phyloP scores from a whole-genome alignment of 2,797 vertebrate genomes.

The Cetoscarus ocellatus region DNA sequence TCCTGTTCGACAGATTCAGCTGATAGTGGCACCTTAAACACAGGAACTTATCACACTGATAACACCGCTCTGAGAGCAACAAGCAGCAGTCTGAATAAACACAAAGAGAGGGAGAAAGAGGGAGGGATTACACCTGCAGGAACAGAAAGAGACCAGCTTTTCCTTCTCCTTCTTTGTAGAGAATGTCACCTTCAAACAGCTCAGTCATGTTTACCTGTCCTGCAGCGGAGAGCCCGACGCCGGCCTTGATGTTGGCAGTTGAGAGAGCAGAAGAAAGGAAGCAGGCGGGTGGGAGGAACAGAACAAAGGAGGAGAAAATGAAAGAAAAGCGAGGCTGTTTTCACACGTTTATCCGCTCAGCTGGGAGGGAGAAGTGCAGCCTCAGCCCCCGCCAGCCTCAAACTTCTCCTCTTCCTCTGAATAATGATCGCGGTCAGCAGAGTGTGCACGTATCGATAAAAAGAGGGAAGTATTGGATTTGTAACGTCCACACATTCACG shows the following conservation, averaged over 20 bases:
- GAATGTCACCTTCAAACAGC: slow-evolving; percentile 42
- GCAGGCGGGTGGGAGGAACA: slow-evolving; percentile 12
- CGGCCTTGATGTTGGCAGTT: slow-evolving; percentile 34
- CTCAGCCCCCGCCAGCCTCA: slow-evolving; percentile 22
- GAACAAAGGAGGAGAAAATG: slow-evolving; percentile 37
- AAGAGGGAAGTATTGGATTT: slow-evolving; percentile 39
- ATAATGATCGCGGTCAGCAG: slow-evolving; percentile 32
- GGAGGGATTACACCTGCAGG: slow-evolving; percentile 23
- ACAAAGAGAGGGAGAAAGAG: slow-evolving; percentile 7
- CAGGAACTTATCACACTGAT: slow-evolving; percentile 47
- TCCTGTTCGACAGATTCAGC: slow-evolving; percentile 41
- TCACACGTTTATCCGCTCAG: slow-evolving; percentile 27
- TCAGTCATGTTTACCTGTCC: slow-evolving; percentile 41
- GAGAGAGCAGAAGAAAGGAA: slow-evolving; percentile 3
- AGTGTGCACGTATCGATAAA: slow-evolving; percentile 22
- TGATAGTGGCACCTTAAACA: slow-evolving; percentile 59
- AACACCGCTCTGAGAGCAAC: slow-evolving; percentile 31
- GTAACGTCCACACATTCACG: neutral
- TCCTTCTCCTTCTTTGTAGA: slow-evolving; percentile 17
- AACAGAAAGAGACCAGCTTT: neutral
- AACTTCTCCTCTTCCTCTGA: slow-evolving; percentile 18
- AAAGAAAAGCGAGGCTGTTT: slow-evolving; percentile 17
- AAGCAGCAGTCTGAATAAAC: slow-evolving; percentile 23
- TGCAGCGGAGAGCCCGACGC: neutral
- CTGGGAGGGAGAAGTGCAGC: slow-evolving; percentile 26